Percentiles rank a stretch among this genome's conserved stretches.
phyloP scores from a whole-genome alignment of 1,140 invertebrate species.

The Drosophila dunni region DNA sequence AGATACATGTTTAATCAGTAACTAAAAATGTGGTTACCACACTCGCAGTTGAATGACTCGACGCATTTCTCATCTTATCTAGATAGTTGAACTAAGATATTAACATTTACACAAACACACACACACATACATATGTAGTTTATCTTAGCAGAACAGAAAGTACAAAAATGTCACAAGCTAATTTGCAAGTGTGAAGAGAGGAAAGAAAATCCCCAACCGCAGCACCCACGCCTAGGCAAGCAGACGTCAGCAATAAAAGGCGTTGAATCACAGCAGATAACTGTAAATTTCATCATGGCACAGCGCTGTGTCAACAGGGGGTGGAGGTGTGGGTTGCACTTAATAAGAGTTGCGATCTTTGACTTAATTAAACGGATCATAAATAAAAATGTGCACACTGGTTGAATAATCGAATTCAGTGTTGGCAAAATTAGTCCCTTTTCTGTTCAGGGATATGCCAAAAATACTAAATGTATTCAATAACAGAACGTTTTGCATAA shows the following conservation, averaged over 20 bases:
- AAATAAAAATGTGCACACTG: background rate
- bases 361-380: background rate
- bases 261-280: constrained; percentile 18
- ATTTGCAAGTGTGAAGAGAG: constrained; percentile 3
- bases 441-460: no score
- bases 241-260: background rate
- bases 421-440: no score
- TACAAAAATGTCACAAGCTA: background rate
- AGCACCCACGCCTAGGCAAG: background rate
- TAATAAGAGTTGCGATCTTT: background rate
- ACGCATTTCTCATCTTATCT: constrained; percentile 26
- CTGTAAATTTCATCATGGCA: constrained; percentile 10
- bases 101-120: background rate
- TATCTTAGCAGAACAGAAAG: background rate
- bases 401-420: no score
- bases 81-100: constrained; percentile 14
- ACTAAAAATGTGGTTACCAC: constrained; percentile 3
- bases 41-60: constrained; percentile 13
- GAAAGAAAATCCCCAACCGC: background rate
- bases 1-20: background rate
- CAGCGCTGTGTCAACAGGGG: background rate
- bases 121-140: background rate
- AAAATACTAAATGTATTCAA: background rate
- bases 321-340: background rate
- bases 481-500: background rate